phyloP scores from a whole-genome alignment of 2,113 vertebrate genomes.

The Chunga burmeisteri region DNA sequence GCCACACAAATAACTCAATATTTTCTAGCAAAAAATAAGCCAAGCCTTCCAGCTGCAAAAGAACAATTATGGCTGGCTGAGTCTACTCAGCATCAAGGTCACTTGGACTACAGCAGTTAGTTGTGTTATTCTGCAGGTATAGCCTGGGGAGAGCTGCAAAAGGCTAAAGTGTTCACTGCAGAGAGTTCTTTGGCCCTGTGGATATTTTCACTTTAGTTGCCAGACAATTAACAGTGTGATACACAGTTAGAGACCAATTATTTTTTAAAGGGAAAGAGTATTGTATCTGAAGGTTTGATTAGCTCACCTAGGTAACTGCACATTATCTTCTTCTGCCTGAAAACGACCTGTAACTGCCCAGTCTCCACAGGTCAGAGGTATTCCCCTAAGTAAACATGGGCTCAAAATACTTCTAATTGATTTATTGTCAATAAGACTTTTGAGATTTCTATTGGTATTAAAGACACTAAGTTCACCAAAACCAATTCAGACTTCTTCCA shows the following conservation, averaged over 20 bases:
- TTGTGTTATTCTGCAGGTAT: neutral
- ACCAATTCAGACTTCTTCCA: neutral
- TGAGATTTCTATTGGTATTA: neutral
- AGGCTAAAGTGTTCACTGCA: neutral
- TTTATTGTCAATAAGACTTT: neutral
- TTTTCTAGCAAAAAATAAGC: neutral
- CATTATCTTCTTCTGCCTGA: neutral
- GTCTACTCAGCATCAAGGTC: neutral
- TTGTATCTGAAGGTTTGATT: neutral
- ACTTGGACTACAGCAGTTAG: neutral
- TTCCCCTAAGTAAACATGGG: neutral
- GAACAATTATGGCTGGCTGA: neutral
- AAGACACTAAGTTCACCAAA: neutral
- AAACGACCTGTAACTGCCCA: neutral
- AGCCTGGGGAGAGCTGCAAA: neutral
- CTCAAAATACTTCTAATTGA: neutral
- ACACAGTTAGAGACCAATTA: neutral
- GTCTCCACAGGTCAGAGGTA: neutral
- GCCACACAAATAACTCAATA: neutral
- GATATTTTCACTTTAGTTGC: neutral
- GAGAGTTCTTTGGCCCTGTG: neutral
- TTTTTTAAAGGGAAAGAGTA: neutral
- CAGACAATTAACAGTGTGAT: neutral
- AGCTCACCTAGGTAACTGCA: neutral
- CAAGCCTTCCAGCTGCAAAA: conserved; percentile 20